These are phyloP conservation scores for Caenorhabditis imperialis DNA, from an alignment of 2,888 invertebrate genomes.

Conservation along the genomic window DNA sequence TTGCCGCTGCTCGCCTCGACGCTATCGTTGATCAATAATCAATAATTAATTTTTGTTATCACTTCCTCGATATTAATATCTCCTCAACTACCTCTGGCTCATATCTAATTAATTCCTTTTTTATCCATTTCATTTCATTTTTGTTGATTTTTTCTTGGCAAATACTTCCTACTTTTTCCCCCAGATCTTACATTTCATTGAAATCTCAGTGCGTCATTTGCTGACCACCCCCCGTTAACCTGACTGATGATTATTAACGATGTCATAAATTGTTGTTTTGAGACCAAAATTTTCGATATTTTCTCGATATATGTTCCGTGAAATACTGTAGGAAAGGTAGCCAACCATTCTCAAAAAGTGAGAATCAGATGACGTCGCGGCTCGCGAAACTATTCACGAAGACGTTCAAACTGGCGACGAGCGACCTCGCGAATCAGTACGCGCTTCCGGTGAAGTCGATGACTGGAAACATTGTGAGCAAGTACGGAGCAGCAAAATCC, in stretches of 20 bases:
- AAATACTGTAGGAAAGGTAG: no score
- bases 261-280: neutral
- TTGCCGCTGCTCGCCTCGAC: constrained; percentile 22
- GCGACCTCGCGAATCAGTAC: constrained; percentile 61
- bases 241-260: no score
- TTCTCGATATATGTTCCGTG: neutral
- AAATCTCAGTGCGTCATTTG: neutral
- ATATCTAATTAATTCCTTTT: constrained; percentile 16
- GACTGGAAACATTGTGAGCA: constrained; percentile 57
- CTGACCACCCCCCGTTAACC: no score
- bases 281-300: neutral
- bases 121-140: neutral
- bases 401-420: constrained; percentile 56
- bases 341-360: no score
- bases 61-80: neutral
- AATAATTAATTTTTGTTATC: constrained; percentile 2
- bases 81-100: neutral
- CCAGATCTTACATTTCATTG: neutral
- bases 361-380: constrained; percentile 2
- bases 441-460: constrained; percentile 57
- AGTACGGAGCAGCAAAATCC: constrained; percentile 44
- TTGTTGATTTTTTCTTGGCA: constrained; percentile 8
- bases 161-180: neutral
- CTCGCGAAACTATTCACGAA: constrained; percentile 34
- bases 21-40: constrained; percentile 23